phyloP scores from a whole-genome alignment of 53 echinoderm and acorn worm species.

The Pentamera pediparva region DNA sequence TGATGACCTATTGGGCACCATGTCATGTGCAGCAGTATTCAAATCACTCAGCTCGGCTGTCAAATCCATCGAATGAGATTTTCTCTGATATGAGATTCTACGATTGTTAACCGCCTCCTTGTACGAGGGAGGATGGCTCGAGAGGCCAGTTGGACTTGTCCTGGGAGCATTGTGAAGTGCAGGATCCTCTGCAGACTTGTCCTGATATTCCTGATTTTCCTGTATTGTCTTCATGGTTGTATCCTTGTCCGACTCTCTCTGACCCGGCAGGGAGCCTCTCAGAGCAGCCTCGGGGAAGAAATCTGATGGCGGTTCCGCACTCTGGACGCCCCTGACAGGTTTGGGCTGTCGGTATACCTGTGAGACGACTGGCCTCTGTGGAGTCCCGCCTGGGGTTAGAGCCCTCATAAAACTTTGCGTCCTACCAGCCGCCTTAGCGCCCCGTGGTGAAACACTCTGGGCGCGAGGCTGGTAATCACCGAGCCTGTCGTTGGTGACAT shows the following conservation, averaged over 20 bases:
- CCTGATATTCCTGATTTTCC: conserved; percentile 21
- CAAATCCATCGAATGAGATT: conserved; percentile 44
- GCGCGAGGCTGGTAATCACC: neutral
- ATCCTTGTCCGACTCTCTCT: conserved; percentile 14
- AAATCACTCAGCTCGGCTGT: neutral
- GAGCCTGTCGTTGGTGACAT: conserved; percentile 29
- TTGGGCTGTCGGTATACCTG: conserved; percentile 3
- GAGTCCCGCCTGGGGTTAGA: neutral
- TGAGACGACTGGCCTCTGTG: conserved; percentile 19
- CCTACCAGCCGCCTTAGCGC: neutral
- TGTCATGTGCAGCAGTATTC: neutral
- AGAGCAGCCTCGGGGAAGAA: conserved; percentile 84
- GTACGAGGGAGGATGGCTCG: conserved; percentile 80
- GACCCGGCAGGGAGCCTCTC: conserved; percentile 44
- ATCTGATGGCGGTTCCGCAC: conserved; percentile 55
- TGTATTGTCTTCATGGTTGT: conserved; percentile 25
- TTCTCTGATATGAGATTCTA: conserved; percentile 46
- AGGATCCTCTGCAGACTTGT: too few relatives aligned
- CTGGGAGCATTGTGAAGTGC: too few relatives aligned
- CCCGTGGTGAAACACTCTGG: conserved; percentile 2
- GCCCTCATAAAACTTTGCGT: conserved; percentile 26
- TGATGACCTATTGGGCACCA: conserved; percentile 15
- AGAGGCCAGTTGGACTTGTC: too few relatives aligned
- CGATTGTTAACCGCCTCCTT: conserved; percentile 75
- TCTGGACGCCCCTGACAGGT: conserved; percentile 30